Conservation (phyloP, 2,797 vertebrate genomes). For the Gastrophryne carolinensis region DNA sequence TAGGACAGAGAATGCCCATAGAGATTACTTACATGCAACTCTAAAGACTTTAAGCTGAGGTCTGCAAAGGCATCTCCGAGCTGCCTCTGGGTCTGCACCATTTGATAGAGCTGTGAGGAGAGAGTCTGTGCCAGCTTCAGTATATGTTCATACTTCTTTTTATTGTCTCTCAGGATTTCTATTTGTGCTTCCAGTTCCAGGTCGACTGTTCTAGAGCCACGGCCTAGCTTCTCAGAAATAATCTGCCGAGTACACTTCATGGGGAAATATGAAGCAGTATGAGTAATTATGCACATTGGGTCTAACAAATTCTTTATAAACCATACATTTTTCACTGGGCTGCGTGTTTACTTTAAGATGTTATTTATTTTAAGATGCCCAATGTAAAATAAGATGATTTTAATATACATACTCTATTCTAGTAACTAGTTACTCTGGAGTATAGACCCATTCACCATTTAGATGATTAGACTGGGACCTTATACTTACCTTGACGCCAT, state of each 20-base stretch:
- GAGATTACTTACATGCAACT: slow-evolving; percentile 96
- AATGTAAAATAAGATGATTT: too few relatives aligned
- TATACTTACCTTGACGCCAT: too few relatives aligned
- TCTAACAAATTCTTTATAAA: too few relatives aligned
- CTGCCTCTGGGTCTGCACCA: slow-evolving; percentile 93
- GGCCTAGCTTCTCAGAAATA: slow-evolving; percentile 94
- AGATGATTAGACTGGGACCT: too few relatives aligned
- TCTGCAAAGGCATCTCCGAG: slow-evolving; percentile 95
- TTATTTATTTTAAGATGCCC: too few relatives aligned
- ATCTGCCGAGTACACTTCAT: slow-evolving; percentile 94
- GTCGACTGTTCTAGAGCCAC: slow-evolving; percentile 95
- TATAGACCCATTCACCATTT: too few relatives aligned
- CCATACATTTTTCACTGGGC: too few relatives aligned
- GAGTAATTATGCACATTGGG: too few relatives aligned
- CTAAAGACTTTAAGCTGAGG: slow-evolving; percentile 95
- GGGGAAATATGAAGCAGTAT: slow-evolving; percentile 12
- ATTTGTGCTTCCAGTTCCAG: slow-evolving; percentile 95
- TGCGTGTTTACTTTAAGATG: too few relatives aligned
- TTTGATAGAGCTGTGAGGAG: slow-evolving; percentile 87
- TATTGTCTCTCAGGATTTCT: slow-evolving; percentile 93
- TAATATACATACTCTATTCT: too few relatives aligned
- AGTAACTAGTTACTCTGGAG: too few relatives aligned
- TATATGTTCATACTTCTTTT: slow-evolving; percentile 93
- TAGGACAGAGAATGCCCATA: neutral
- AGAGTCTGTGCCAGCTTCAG: slow-evolving; percentile 89